Percentiles rank a stretch among this genome's conserved stretches.
phyloP scores from a whole-genome alignment of 1,140 invertebrate genomes.

The Drosophila micromelanica region DNA sequence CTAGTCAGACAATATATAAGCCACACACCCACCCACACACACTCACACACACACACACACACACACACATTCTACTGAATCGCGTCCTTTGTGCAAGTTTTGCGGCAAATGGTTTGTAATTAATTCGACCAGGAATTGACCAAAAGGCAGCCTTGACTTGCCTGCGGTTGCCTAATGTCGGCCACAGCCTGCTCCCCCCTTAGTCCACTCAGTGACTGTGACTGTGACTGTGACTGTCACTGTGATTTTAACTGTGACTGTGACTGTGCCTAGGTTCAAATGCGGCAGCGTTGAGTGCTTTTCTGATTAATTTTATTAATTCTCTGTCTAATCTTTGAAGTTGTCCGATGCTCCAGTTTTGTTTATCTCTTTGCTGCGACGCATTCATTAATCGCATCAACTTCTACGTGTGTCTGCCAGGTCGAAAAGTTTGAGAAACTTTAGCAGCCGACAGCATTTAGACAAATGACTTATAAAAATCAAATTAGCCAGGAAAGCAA shows the following conservation, averaged over 20 bases:
- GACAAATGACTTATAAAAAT: conserved; percentile 5
- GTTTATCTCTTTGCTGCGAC: conserved; percentile 14
- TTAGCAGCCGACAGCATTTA: conserved; percentile 14
- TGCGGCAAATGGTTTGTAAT: conserved; percentile 80
- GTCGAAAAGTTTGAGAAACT: conserved; percentile 30
- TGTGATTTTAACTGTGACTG: neutral
- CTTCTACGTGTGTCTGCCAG: conserved; percentile 41
- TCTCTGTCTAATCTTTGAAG: conserved; percentile 78
- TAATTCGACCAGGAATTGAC: conserved; percentile 69
- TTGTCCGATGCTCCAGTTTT: conserved; percentile 28
- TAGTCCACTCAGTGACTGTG: conserved; percentile 2
- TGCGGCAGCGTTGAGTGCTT: conserved; percentile 59
- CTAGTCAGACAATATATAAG: conserved; percentile 1
- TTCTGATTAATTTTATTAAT: conserved; percentile 82
- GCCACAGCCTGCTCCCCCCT: conserved; percentile 2
- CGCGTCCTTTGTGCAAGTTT: conserved; percentile 26
- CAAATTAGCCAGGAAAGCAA: conserved; percentile 21
- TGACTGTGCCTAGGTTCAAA: conserved; percentile 4
- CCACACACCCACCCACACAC: neutral
- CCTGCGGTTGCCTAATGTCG: conserved; percentile 63
- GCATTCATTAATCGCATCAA: conserved; percentile 69
- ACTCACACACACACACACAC: neutral
- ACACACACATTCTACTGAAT: neutral
- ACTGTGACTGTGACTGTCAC: neutral
- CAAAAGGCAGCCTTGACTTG: conserved; percentile 52